These are phyloP conservation scores for Plumapathes pennacea DNA, from an alignment of 92 coral and sea anemone genomes.

Conservation along the genomic window DNA sequence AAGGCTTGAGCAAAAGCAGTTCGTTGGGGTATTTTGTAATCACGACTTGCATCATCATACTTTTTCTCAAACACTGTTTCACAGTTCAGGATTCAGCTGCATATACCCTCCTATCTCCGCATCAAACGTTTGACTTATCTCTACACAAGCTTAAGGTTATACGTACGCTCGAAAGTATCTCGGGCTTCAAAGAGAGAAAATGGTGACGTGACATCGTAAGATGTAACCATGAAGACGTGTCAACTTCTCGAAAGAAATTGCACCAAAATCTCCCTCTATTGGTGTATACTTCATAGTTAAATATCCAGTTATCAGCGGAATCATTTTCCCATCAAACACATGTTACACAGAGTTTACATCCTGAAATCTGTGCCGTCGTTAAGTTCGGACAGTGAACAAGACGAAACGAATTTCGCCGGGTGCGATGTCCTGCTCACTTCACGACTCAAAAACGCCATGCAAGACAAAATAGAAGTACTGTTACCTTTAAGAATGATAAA, in stretches of 20 bases:
- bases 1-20: not conserved
- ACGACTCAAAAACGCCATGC: not conserved
- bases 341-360: not conserved
- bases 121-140: too few relatives aligned
- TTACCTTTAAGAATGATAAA: slow-evolving; percentile 14
- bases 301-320: slow-evolving; percentile 12
- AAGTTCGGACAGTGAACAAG: too few relatives aligned
- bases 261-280: not conserved
- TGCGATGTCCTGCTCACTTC: too few relatives aligned
- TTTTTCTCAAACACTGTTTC: not conserved
- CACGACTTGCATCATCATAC: not conserved
- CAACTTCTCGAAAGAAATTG: not conserved
- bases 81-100: too few relatives aligned
- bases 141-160: too few relatives aligned
- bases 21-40: not conserved
- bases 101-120: too few relatives aligned
- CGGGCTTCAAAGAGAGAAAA: too few relatives aligned
- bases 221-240: too few relatives aligned
- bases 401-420: too few relatives aligned
- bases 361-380: too few relatives aligned
- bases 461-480: not conserved
- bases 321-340: not conserved
- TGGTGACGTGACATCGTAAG: too few relatives aligned
- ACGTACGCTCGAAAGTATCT: too few relatives aligned
- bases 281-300: not conserved